A percentile compares a stretch with the other conserved stretches of the same genome.
Evolutionary conservation across 1,140 invertebrate genomes (phyloP).

Genomic region (Psix sp.): DNA sequence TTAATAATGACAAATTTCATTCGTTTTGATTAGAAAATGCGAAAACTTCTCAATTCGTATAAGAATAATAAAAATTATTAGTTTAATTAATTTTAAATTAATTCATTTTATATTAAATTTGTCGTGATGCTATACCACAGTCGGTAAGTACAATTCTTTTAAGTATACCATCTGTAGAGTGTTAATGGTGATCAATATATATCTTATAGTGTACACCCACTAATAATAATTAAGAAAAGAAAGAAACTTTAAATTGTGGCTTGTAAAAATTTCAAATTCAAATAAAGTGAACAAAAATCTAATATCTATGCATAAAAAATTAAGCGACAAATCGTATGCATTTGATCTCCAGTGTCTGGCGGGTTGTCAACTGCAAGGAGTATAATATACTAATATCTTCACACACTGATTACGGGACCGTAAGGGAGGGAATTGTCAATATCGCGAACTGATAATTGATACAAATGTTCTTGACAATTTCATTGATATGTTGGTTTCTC

Average conservation of each 20-base stretch:
- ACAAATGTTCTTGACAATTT: slow-evolving; percentile 24
- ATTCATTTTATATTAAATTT: too few species aligned
- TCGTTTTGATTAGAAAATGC: too few species aligned
- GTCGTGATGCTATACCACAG: slow-evolving; percentile 19
- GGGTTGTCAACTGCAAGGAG: slow-evolving; percentile 37
- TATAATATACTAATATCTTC: slow-evolving; percentile 32
- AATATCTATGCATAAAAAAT: too few species aligned
- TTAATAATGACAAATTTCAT: too few species aligned
- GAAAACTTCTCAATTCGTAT: too few species aligned
- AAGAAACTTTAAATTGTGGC: too few species aligned
- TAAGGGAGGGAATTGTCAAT: slow-evolving; percentile 30
- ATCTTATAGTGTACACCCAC: too few species aligned
- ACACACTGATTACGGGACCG: slow-evolving; percentile 25
- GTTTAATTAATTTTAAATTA: too few species aligned
- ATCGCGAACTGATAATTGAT: slow-evolving; percentile 22
- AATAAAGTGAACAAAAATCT: too few species aligned
- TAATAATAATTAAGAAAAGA: too few species aligned
- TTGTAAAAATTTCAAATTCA: too few species aligned
- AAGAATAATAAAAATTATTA: too few species aligned
- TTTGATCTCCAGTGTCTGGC: slow-evolving; percentile 13
- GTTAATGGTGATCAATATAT: slow-evolving; percentile 24
- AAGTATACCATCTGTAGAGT: slow-evolving; percentile 16
- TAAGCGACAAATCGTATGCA: background rate
- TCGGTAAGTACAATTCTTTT: slow-evolving; percentile 23
- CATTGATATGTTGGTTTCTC: slow-evolving; percentile 22